Conservation (phyloP, 2,888 invertebrate species). For the Eupithecia pulchellata region DNA sequence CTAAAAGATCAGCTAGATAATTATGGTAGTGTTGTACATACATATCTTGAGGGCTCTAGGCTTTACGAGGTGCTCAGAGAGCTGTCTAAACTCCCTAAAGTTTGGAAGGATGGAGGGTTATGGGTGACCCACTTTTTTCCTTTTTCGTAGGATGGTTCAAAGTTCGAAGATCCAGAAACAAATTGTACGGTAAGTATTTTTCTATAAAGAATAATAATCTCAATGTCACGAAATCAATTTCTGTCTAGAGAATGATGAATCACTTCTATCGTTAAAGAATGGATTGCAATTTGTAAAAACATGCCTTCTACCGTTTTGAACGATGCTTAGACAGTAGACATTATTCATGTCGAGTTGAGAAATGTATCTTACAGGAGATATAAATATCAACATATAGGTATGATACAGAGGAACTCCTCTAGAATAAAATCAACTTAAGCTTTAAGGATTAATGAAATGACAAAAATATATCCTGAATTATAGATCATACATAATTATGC, state of each 20-base stretch:
- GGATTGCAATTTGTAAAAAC: background rate
- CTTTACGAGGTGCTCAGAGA: background rate
- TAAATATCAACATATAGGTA: too few relatives aligned
- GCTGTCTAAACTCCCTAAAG: too few relatives aligned
- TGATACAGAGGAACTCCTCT: too few relatives aligned
- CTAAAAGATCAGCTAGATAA: background rate
- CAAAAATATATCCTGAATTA: background rate
- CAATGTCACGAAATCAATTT: background rate
- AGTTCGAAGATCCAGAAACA: background rate
- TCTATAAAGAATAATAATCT: background rate
- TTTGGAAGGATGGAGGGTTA: too few relatives aligned
- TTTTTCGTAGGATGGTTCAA: background rate
- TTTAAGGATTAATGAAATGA: background rate
- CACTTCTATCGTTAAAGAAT: background rate
- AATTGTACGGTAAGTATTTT: background rate
- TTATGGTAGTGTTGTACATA: background rate
- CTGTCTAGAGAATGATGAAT: background rate
- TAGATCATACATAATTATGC: background rate
- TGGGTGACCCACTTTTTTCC: background rate
- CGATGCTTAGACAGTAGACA: background rate
- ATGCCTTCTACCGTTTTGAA: conserved; percentile 5
- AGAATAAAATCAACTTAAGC: background rate
- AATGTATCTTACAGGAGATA: too few relatives aligned
- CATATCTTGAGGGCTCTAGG: background rate
- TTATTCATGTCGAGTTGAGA: background rate